Evolutionary conservation across 2,888 invertebrate genomes (phyloP), one percentile per base, ranked within the genome.

Genomic region (Ophioninae sp.): DNA sequence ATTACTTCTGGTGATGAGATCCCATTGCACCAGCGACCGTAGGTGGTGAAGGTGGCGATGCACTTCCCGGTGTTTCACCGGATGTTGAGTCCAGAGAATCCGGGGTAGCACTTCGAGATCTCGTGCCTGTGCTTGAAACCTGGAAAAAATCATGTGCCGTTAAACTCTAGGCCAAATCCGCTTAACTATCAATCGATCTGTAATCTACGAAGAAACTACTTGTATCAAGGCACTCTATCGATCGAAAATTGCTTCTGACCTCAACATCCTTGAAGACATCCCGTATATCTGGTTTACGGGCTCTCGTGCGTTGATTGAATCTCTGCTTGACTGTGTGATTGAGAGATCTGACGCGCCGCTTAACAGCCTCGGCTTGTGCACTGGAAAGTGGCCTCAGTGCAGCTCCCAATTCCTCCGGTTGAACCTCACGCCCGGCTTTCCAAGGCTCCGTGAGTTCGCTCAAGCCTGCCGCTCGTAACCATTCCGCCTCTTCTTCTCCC

Each of bases 61-160:
- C 91, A 80, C 86, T 91, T 67, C 90, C 92, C 44, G 89, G 85
- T 41, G 89, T 90, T 85, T 94, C 95, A 86, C 95, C 95, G 84
- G 95, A 95, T 89, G 95, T 94, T 70, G 97, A 97, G 93, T 97
- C 97, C 91, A 97, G 93, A 50, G 97, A 97, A 94, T 97, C 97
- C 41, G 97, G 97, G 79, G 97, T 97, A 86, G 97, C 97, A 92
- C 97, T 97, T 86, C 97, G 95, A 86, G 97, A 97, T 92, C 97
- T 94, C 76, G 96, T 96, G 87, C 97, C 97, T 88, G 96, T 97
- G 91, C 97, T 97, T 86, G 96, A 96, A 92, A 96, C 95, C 95
- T 96, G 93, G 0, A 64, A 74, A 17, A 94, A 94, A 30, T 6
- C 30, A 1, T 13, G 7, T 62, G 7, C 30, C 23, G 6, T 13